A percentile compares a stretch with the other conserved stretches of the same genome.
phyloP scores from a whole-genome alignment of 1,140 invertebrate genomes.

The Anoplophora glabripennis region DNA sequence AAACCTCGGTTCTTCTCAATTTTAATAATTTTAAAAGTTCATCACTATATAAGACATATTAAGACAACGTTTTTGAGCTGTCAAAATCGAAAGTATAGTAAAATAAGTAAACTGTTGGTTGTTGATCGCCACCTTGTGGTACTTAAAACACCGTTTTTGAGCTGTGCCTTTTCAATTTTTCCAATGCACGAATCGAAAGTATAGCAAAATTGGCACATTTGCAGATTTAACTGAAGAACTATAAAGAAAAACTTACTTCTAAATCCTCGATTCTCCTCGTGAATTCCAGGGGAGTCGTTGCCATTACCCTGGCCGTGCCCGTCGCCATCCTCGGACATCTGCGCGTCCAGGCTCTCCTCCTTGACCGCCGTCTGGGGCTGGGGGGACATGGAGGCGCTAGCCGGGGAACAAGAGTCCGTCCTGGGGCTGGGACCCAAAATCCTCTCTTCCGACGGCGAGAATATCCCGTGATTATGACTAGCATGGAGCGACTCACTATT shows the following conservation, averaged over 20 bases:
- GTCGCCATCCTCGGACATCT: constrained; percentile 54
- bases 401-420: constrained; percentile 52
- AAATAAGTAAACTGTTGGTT: no score
- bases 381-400: constrained; percentile 51
- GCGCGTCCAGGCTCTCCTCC: constrained; percentile 49
- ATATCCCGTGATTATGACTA: constrained; percentile 41
- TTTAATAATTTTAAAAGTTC: no score
- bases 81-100: no score
- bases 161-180: no score
- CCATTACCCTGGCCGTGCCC: constrained; percentile 48
- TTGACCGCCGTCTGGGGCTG: constrained; percentile 45
- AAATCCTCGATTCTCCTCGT: constrained; percentile 53
- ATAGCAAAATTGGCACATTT: no score
- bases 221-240: no score
- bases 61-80: no score
- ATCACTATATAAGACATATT: no score
- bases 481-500: constrained; percentile 35
- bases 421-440: constrained; percentile 47
- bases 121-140: no score
- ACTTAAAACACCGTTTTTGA: no score
- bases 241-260: constrained; percentile 48
- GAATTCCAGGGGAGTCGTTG: constrained; percentile 52
- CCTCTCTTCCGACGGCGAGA: constrained; percentile 45
- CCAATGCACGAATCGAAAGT: no score
- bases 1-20: no score